These are phyloP conservation scores for Myotis davidii DNA, from an alignment of 2,113 vertebrate species.

Conservation along the genomic window DNA sequence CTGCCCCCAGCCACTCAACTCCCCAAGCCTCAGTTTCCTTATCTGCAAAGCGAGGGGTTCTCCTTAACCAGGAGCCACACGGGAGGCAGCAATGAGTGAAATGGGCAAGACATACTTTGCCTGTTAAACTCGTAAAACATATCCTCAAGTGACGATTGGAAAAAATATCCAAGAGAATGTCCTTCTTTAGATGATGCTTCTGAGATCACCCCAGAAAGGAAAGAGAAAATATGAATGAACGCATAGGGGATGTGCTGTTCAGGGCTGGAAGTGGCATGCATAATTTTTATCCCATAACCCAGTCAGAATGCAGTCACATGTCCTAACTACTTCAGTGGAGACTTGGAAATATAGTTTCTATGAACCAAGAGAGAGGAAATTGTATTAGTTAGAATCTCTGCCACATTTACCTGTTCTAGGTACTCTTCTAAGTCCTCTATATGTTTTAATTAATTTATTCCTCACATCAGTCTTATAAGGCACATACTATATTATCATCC, in stretches of 20 bases:
- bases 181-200: neutral
- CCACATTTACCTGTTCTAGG: neutral
- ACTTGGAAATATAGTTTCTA: neutral
- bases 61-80: neutral
- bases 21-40: neutral
- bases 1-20: neutral
- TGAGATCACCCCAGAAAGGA: neutral
- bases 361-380: neutral
- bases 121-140: neutral
- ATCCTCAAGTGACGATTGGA: no score
- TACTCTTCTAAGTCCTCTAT: neutral
- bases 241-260: neutral
- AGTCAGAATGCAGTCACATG: neutral
- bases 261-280: neutral
- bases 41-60: neutral
- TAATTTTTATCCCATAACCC: neutral
- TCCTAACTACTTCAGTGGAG: neutral
- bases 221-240: neutral
- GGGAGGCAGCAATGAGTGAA: no score
- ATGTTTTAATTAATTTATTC: slow-evolving; percentile 10
- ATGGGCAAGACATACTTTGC: neutral
- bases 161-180: neutral
- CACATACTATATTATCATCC: neutral
- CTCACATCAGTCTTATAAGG: neutral
- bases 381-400: neutral